phyloP scores from a whole-genome alignment of 2,797 vertebrate genomes.

The Hapalemur alaotrensis region DNA sequence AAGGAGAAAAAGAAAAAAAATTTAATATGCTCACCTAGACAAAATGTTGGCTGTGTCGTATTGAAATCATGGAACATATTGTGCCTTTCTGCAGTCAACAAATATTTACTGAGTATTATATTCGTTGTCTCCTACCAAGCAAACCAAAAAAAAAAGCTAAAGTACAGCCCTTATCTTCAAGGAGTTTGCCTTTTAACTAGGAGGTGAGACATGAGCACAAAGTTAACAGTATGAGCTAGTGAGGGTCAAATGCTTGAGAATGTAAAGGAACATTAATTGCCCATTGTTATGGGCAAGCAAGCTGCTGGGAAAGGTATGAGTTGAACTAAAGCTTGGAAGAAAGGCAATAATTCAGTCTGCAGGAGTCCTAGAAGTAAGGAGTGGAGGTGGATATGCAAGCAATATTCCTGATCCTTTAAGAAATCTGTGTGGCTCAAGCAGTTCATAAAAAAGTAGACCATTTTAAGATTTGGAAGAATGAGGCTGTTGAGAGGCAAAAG shows the following conservation, averaged over 20 bases:
- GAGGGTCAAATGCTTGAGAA: not conserved
- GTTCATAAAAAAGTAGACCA: not conserved
- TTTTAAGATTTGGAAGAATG: constrained; percentile 43
- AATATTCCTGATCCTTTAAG: not conserved
- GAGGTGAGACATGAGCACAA: not conserved
- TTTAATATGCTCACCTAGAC: not conserved
- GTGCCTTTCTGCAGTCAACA: not conserved
- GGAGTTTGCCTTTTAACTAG: constrained; percentile 1
- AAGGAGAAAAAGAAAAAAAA: constrained; percentile 13
- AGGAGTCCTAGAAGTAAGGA: not conserved
- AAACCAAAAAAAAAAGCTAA: not conserved
- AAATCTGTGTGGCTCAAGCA: not conserved
- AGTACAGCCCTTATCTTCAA: not conserved
- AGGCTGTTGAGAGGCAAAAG: not conserved
- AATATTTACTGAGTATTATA: not conserved
- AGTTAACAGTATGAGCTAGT: not conserved
- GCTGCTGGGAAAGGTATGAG: not conserved
- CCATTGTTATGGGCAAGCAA: not conserved
- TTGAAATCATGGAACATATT: not conserved
- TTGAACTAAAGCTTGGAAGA: not conserved
- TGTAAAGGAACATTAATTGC: constrained; percentile 35
- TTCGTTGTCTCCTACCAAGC: not conserved
- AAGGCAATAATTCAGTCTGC: not conserved
- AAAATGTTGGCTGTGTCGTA: not conserved
- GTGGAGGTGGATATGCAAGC: not conserved